Conservation (phyloP, 2,888 invertebrate genomes). For the Pyrochroa serraticornis region DNA sequence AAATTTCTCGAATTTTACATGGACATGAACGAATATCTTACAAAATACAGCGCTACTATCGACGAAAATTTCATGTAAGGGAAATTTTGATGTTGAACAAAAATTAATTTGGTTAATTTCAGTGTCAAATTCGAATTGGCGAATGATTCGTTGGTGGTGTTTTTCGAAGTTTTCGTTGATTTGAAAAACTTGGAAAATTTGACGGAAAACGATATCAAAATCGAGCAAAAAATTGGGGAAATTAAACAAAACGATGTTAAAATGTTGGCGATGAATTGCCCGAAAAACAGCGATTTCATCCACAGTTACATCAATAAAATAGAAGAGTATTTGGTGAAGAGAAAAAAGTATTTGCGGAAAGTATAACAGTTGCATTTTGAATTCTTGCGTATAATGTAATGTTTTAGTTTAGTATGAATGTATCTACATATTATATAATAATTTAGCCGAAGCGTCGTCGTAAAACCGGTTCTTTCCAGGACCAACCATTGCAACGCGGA, state of each 20-base stretch:
- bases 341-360: neutral
- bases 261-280: slow-evolving; percentile 5
- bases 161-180: slow-evolving; percentile 4
- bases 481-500: no score
- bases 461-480: no score
- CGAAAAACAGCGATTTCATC: slow-evolving; percentile 6
- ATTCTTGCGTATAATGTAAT: no score
- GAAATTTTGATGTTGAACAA: neutral
- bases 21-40: neutral
- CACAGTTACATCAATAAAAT: neutral
- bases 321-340: neutral
- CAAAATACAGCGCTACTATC: neutral
- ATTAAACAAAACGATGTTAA: neutral
- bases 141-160: neutral
- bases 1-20: neutral
- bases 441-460: no score
- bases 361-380: neutral
- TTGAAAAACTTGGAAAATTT: slow-evolving; percentile 7
- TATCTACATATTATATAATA: no score
- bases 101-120: neutral
- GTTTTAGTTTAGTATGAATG: neutral
- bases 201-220: neutral
- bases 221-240: neutral
- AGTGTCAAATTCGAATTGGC: slow-evolving; percentile 3
- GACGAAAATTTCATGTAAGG: slow-evolving; percentile 9